These are phyloP conservation scores for Phrynocephalus guinanensis DNA, from an alignment of 2,797 vertebrate genomes.

Conservation along the genomic window DNA sequence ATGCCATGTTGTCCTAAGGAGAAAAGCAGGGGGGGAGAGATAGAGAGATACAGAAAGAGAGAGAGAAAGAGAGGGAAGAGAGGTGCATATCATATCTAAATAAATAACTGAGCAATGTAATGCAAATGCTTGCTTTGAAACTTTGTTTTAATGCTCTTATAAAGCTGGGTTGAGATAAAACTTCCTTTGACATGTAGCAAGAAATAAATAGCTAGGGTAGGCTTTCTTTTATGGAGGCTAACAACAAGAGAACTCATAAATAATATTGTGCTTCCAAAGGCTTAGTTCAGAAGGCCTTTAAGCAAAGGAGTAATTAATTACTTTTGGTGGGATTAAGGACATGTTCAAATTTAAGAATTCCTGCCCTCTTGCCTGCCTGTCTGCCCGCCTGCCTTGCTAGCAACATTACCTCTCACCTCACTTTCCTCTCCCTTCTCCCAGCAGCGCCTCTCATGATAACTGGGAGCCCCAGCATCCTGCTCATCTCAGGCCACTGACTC, in stretches of 20 bases:
- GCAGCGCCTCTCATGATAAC: too few species aligned
- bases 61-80: slow-evolving; percentile 14
- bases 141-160: background rate
- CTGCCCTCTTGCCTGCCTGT: too few species aligned
- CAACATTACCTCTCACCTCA: too few species aligned
- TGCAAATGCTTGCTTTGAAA: slow-evolving; percentile 25
- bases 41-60: background rate
- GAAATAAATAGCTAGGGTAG: background rate
- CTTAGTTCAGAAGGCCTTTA: slow-evolving; percentile 35
- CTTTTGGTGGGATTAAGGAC: background rate
- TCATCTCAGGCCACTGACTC: too few species aligned
- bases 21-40: background rate
- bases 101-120: slow-evolving; percentile 16
- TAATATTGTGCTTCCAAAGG: slow-evolving; percentile 6
- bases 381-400: too few species aligned
- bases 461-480: too few species aligned
- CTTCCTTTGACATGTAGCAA: background rate
- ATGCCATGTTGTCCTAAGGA: background rate
- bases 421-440: too few species aligned
- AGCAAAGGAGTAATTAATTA: slow-evolving; percentile 22
- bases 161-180: slow-evolving; percentile 14
- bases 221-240: slow-evolving; percentile 9
- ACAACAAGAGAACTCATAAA: slow-evolving; percentile 1
- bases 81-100: background rate
- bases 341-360: slow-evolving; percentile 19